Evolutionary conservation across 2,797 vertebrate species (phyloP), one percentile per base, ranked within the genome.

Genomic region (Trachurus trachurus): DNA sequence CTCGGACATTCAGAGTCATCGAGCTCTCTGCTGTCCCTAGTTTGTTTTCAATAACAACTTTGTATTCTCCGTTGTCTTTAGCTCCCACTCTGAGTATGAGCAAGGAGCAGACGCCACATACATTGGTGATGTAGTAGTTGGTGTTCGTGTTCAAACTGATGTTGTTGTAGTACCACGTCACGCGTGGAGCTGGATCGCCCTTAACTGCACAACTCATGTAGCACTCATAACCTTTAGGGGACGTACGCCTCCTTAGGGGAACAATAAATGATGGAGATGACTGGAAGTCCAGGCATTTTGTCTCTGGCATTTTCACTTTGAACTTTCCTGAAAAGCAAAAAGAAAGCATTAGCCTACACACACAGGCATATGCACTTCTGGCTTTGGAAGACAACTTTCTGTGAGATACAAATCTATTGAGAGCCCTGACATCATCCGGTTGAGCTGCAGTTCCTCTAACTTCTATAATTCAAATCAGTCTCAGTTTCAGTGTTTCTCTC

Each of bases 61-160:
- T 95, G 87, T 97, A 99, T 70, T 96, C 92, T 2, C 97, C 97
- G 0, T 79, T 83, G 68, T 98, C 96, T n/a, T 87, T 90, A 56
- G 90, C 83, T 6, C 87, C 89, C 59, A 96, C 96, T 3, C 86
- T 89, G 9, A 95, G 81, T 68, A 99, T 91, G 34, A 97, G 79
- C 84, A 99, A 81, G n/a, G 96, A 98, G 90, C 97, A 98, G 63
- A 99, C 95, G 0, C 98, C 97, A 10, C 96, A 96, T 22, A 95
- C 87, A 0, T 98, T 96, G 0, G 92, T 96, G 87, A 96, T 95
- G 88, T 95, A 93, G 82, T 95, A 96, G 50, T 93, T 82, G 1
- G 94, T 90, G 79, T 96, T 93, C 2, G 88, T 93, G 85, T 95
- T 96, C 74, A 98, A 92, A 90, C 93, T 96, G 71, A 94, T 83